Evolutionary conservation across 2,888 invertebrate species (phyloP).

Genomic region (Ophion ellenae): DNA sequence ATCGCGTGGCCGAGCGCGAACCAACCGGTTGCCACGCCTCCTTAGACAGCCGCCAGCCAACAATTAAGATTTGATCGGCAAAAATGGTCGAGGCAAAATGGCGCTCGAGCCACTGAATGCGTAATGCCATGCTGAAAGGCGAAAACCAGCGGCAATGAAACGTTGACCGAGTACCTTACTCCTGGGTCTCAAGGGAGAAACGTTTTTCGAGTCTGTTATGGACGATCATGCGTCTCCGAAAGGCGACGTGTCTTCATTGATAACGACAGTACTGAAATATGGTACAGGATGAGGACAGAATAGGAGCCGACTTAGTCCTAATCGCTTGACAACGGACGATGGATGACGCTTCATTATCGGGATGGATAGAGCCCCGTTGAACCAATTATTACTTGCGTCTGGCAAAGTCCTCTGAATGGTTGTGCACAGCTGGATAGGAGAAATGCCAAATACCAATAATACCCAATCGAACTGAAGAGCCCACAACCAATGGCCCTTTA

Average conservation of each 20-base stretch:
- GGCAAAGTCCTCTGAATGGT: not conserved
- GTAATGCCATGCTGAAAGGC: conserved; percentile 75
- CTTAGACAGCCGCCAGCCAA: conserved; percentile 84
- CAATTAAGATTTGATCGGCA: conserved; percentile 84
- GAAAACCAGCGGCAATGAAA: conserved; percentile 29
- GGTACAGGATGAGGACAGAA: not conserved
- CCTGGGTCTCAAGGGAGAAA: not conserved
- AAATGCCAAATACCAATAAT: not conserved
- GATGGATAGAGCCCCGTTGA: not conserved
- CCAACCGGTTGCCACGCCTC: conserved; percentile 82
- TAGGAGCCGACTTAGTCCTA: not conserved
- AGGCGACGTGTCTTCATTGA: not conserved
- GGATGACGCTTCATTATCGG: not conserved
- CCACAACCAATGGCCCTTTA: not conserved
- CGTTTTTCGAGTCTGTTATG: not conserved
- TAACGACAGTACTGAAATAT: not conserved
- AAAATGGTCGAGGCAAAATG: conserved; percentile 84
- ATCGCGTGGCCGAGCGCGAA: conserved; percentile 83
- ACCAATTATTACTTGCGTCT: not conserved
- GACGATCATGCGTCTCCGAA: not conserved
- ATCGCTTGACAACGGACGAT: not conserved
- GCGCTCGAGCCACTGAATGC: conserved; percentile 80
- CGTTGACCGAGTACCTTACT: conserved; percentile 7
- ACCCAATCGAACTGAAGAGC: not conserved
- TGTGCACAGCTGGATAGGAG: not conserved